Evolutionary conservation across 2,797 vertebrate species (phyloP).

Genomic region (Semaprochilodus insignis): DNA sequence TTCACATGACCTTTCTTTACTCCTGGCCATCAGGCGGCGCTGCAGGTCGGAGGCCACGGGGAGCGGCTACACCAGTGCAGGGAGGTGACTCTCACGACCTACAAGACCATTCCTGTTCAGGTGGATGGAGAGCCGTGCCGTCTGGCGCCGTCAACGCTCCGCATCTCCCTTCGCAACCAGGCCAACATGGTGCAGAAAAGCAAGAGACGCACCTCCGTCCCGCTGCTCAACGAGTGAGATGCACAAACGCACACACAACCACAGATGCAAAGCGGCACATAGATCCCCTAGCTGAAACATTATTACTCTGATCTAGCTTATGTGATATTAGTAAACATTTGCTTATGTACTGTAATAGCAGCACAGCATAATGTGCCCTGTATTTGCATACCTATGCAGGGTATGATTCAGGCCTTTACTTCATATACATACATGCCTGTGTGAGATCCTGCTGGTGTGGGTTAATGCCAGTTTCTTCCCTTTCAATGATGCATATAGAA

Average conservation of each 20-base stretch:
- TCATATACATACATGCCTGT: background rate
- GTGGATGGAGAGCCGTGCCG: constrained; percentile 97
- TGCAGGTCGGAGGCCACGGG: constrained; percentile 96
- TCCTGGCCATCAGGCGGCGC: constrained; percentile 84
- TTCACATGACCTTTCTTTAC: background rate
- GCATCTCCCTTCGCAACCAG: constrained; percentile 94
- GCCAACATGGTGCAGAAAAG: constrained; percentile 99
- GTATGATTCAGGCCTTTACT: background rate
- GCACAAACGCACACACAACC: constrained; percentile 12
- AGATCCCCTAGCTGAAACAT: background rate
- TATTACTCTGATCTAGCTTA: background rate
- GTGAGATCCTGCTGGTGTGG: background rate
- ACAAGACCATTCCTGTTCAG: constrained; percentile 95
- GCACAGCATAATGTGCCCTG: background rate
- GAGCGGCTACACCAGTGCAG: constrained; percentile 96
- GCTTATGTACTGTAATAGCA: background rate
- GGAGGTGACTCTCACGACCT: constrained; percentile 93
- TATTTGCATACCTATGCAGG: background rate
- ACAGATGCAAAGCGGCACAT: background rate
- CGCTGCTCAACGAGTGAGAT: constrained; percentile 88
- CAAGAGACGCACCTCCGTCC: constrained; percentile 88
- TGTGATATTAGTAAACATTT: background rate
- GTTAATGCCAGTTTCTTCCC: background rate
- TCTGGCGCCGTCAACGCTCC: constrained; percentile 91
- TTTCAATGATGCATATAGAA: background rate